phyloP scores from a whole-genome alignment of 1,140 invertebrate species.

The Cydia pomonella region DNA sequence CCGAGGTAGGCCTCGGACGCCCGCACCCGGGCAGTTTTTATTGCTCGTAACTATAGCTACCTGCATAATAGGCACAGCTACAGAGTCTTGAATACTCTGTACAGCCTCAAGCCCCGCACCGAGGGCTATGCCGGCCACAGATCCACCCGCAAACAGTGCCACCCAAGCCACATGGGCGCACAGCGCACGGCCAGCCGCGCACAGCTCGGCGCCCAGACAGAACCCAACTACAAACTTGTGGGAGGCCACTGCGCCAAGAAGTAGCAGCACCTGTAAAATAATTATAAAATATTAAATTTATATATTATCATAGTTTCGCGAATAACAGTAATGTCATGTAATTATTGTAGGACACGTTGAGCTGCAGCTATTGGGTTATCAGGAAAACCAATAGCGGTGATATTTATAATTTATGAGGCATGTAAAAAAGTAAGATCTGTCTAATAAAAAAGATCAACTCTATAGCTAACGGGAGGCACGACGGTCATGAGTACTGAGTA shows the following conservation, averaged over 20 bases:
- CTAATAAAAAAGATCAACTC: too few species aligned
- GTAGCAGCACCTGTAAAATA: constrained; percentile 83
- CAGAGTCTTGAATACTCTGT: constrained; percentile 65
- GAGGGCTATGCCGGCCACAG: constrained; percentile 84
- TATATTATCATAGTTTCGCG: too few species aligned
- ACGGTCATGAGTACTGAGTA: too few species aligned
- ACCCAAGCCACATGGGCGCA: constrained; percentile 82
- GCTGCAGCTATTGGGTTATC: too few species aligned
- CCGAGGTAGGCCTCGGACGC: too few species aligned
- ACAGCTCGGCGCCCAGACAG: constrained; percentile 87
- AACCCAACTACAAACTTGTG: constrained; percentile 91
- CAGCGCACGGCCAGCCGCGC: constrained; percentile 71
- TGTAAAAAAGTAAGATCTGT: too few species aligned
- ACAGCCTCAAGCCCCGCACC: constrained; percentile 83
- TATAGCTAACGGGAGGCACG: too few species aligned
- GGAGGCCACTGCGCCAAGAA: constrained; percentile 86
- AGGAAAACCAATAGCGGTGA: too few species aligned
- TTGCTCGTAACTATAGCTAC: constrained; percentile 49
- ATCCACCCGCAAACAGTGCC: constrained; percentile 84
- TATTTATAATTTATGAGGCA: too few species aligned
- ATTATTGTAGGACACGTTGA: too few species aligned
- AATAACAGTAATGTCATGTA: neutral
- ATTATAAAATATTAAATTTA: neutral
- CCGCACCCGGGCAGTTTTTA: constrained; percentile 76
- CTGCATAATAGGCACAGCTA: constrained; percentile 82